phyloP scores from a whole-genome alignment of 2,888 invertebrate species.

The Hirtodrosophila confusa region DNA sequence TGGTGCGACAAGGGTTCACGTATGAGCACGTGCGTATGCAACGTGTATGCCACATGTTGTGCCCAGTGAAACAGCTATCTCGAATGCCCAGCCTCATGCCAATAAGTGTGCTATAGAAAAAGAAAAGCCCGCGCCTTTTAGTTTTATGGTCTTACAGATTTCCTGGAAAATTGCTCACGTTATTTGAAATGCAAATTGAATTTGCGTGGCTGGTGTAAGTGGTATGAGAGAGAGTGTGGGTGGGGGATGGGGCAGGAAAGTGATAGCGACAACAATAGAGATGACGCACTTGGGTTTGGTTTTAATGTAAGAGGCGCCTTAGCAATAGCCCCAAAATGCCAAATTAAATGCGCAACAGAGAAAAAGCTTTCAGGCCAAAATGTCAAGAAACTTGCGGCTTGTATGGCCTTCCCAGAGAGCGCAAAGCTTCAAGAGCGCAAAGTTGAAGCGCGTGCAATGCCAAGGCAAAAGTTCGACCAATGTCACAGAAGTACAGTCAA shows the following conservation, averaged over 20 bases:
- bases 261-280: constrained; percentile 52
- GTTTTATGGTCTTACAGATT: constrained; percentile 30
- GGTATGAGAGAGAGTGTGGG: too few species aligned
- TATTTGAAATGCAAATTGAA: constrained; percentile 68
- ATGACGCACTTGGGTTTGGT: constrained; percentile 67
- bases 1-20: not conserved
- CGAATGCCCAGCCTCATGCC: constrained; percentile 1
- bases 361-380: constrained; percentile 36
- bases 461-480: constrained; percentile 73
- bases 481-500: constrained; percentile 76
- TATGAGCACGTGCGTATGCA: constrained; percentile 22
- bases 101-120: constrained; percentile 11
- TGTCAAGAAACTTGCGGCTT: constrained; percentile 34
- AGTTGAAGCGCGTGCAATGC: constrained; percentile 77
- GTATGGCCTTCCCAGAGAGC: constrained; percentile 49
- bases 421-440: constrained; percentile 31
- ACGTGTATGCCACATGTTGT: constrained; percentile 6
- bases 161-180: constrained; percentile 46
- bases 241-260: not conserved
- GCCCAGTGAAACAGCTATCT: constrained; percentile 5
- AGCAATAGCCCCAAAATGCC: constrained; percentile 14
- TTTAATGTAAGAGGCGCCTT: constrained; percentile 34
- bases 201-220: constrained; percentile 32
- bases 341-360: constrained; percentile 57
- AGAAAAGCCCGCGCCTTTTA: constrained; percentile 28